phyloP scores from a whole-genome alignment of 2,113 vertebrate genomes.

The Burhinus bistriatus region DNA sequence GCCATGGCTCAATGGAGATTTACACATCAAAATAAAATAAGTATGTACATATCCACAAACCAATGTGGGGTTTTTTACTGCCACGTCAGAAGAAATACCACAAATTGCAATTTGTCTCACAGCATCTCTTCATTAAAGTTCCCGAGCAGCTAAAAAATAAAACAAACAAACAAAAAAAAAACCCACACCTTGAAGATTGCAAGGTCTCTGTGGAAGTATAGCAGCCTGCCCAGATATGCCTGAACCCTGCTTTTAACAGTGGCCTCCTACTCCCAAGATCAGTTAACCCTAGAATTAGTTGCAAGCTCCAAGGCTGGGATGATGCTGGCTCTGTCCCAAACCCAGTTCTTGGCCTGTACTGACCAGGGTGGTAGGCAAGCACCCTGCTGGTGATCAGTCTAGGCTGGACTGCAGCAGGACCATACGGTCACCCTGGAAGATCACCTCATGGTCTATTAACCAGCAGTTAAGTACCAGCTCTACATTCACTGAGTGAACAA shows the following conservation, averaged over 20 bases:
- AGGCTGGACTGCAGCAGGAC: not conserved
- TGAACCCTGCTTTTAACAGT: not conserved
- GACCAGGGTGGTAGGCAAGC: not conserved
- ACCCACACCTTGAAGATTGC: not conserved
- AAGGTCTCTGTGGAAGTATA: not conserved
- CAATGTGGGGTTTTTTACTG: not conserved
- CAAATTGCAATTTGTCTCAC: not conserved
- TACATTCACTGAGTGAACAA: not conserved
- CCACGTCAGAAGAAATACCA: not conserved
- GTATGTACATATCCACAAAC: not conserved
- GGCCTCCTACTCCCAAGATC: not conserved
- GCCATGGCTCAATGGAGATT: not conserved
- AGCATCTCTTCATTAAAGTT: not conserved
- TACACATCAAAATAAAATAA: not conserved
- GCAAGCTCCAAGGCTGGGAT: not conserved
- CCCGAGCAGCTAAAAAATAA: not conserved
- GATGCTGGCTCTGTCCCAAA: not conserved
- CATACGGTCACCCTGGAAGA: not conserved
- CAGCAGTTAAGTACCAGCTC: not conserved
- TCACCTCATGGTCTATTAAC: not conserved
- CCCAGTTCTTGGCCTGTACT: not conserved
- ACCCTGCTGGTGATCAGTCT: accelerated
- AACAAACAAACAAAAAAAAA: not conserved
- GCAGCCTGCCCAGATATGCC: not conserved
- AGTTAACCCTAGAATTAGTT: not conserved